Percentiles rank a stretch among this genome's conserved stretches.
phyloP scores from a whole-genome alignment of 1,140 invertebrate species.

The Diachasma alloeum region DNA sequence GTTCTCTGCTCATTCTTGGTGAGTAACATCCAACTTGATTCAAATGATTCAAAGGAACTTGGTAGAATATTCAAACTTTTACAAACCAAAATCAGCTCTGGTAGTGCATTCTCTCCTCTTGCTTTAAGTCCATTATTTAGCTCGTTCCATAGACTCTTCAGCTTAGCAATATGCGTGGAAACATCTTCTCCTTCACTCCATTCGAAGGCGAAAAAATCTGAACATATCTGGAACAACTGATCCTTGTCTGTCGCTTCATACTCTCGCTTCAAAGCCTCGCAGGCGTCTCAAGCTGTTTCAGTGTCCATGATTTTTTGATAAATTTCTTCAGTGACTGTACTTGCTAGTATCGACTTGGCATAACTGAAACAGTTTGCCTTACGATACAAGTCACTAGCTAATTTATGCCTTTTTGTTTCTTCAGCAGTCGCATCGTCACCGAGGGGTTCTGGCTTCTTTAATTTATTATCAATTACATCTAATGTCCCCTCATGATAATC shows the following conservation, averaged over 20 bases:
- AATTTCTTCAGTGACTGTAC: slow-evolving; percentile 38
- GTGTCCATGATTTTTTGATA: slow-evolving; percentile 48
- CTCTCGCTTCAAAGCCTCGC: slow-evolving; percentile 40
- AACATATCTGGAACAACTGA: slow-evolving; percentile 47
- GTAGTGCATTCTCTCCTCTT: slow-evolving; percentile 30
- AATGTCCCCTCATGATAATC: slow-evolving; percentile 45
- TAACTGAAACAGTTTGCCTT: slow-evolving; percentile 42
- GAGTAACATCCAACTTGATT: slow-evolving; percentile 44
- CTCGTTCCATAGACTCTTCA: slow-evolving; percentile 47
- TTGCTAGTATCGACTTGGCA: slow-evolving; percentile 38
- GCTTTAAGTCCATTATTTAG: slow-evolving; percentile 42
- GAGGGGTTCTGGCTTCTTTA: slow-evolving; percentile 34
- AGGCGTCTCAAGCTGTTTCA: slow-evolving; percentile 42
- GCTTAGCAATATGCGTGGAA: slow-evolving; percentile 45
- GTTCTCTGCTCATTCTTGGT: slow-evolving; percentile 38
- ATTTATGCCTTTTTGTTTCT: slow-evolving; percentile 31
- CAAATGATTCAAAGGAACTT: slow-evolving; percentile 38
- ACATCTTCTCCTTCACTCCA: slow-evolving; percentile 45
- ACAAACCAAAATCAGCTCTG: slow-evolving; percentile 42
- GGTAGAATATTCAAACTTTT: slow-evolving; percentile 42
- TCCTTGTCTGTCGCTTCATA: slow-evolving; percentile 43
- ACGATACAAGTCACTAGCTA: slow-evolving; percentile 36
- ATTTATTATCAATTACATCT: slow-evolving; percentile 39
- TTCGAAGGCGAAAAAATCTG: slow-evolving; percentile 46
- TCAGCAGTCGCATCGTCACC: slow-evolving; percentile 24